phyloP scores from a whole-genome alignment of 2,113 vertebrate species.

The Brevimyrus niger region DNA sequence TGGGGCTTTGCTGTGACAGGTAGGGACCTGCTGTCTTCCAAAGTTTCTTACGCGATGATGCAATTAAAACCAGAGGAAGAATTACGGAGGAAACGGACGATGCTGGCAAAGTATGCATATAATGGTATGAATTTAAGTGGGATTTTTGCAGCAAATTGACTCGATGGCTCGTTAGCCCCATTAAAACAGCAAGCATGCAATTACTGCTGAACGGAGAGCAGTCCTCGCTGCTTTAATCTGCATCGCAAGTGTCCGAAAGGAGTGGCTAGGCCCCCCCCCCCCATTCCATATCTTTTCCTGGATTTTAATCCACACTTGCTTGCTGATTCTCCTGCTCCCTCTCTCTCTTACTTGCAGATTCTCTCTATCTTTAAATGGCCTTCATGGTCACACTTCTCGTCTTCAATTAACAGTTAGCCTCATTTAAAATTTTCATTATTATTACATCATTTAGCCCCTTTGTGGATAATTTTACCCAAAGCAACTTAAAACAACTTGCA shows the following conservation, averaged over 20 bases:
- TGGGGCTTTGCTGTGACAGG: constrained; percentile 50
- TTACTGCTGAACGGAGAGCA: constrained; percentile 31
- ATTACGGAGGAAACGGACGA: background rate
- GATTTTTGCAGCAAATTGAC: constrained; percentile 41
- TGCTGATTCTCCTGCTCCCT: background rate
- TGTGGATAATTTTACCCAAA: background rate
- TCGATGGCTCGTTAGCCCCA: constrained; percentile 27
- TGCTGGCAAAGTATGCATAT: constrained; percentile 9
- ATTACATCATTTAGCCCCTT: background rate
- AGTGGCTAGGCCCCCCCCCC: background rate
- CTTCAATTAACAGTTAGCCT: background rate
- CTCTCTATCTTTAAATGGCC: constrained; percentile 7
- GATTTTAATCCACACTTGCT: background rate
- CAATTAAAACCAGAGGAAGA: constrained; percentile 22
- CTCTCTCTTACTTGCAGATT: background rate
- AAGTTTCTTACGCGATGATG: background rate
- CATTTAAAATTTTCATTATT: constrained; percentile 9
- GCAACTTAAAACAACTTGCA: background rate
- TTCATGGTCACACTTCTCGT: background rate
- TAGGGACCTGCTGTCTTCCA: background rate
- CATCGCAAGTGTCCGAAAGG: background rate
- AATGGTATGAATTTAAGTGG: constrained; percentile 37
- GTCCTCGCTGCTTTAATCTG: background rate
- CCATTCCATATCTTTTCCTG: background rate
- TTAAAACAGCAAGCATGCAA: constrained; percentile 39